Conservation (phyloP, 2,888 invertebrate genomes). For the Tipula lateralis region DNA sequence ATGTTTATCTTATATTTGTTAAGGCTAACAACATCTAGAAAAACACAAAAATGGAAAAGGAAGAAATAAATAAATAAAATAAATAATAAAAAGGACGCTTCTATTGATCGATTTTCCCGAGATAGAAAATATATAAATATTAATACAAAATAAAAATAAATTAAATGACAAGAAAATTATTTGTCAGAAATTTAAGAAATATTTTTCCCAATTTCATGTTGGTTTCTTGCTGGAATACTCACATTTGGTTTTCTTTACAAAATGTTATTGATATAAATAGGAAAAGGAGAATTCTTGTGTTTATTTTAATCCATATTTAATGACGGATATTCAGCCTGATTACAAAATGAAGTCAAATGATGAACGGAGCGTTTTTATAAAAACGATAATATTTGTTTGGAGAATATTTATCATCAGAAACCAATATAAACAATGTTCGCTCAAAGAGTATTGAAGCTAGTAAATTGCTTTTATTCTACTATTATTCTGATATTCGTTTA, state of each 20-base stretch:
- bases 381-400: too few relatives aligned
- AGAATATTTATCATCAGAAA: too few relatives aligned
- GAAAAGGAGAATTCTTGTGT: background rate
- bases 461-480: too few relatives aligned
- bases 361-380: too few relatives aligned
- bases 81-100: background rate
- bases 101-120: background rate
- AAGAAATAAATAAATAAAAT: background rate
- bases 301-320: background rate
- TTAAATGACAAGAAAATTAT: background rate
- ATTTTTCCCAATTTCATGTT: background rate
- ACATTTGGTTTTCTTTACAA: too few relatives aligned
- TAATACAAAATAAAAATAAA: background rate
- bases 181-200: background rate
- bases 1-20: background rate
- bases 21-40: conserved; percentile 5
- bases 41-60: background rate
- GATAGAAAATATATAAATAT: background rate
- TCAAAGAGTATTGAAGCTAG: too few relatives aligned
- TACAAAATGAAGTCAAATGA: too few relatives aligned
- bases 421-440: too few relatives aligned
- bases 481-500: too few relatives aligned
- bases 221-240: background rate
- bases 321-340: background rate
- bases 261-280: background rate